phyloP scores from a whole-genome alignment of 1,140 invertebrate genomes.

The Sarcophaga bullata region DNA sequence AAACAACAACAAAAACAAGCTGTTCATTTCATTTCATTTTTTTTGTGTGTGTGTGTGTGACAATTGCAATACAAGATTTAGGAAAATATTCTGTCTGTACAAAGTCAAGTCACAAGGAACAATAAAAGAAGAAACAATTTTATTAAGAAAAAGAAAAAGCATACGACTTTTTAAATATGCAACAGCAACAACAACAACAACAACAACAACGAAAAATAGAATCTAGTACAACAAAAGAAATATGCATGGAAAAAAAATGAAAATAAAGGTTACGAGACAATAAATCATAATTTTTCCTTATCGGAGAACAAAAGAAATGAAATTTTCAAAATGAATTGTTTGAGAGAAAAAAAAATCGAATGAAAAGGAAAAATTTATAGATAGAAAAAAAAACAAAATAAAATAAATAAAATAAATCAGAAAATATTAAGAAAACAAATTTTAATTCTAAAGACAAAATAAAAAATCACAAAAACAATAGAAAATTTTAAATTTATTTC shows the following conservation, averaged over 20 bases:
- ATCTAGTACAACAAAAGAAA: not conserved
- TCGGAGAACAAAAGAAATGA: constrained; percentile 25
- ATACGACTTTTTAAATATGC: not conserved
- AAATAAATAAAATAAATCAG: not conserved
- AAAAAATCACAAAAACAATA: not conserved
- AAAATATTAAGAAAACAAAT: too few species aligned
- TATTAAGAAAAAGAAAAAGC: not conserved
- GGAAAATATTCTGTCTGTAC: not conserved
- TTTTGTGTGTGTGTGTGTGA: not conserved
- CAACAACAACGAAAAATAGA: not conserved
- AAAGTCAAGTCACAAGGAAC: not conserved
- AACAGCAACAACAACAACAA: not conserved
- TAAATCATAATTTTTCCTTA: constrained; percentile 39
- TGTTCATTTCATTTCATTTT: not conserved
- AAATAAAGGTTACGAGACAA: constrained; percentile 19
- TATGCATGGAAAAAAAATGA: not conserved
- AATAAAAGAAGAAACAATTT: constrained; percentile 3
- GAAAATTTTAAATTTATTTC: not conserved
- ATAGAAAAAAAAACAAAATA: not conserved
- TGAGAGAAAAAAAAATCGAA: not conserved
- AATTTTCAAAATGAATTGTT: not conserved
- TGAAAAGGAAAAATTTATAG: not conserved
- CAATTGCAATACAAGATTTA: not conserved
- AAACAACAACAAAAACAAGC: not conserved
- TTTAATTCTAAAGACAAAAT: not conserved